These are phyloP conservation scores for Elysia crispata DNA, from an alignment of 2,888 invertebrate genomes.

Conservation along the genomic window DNA sequence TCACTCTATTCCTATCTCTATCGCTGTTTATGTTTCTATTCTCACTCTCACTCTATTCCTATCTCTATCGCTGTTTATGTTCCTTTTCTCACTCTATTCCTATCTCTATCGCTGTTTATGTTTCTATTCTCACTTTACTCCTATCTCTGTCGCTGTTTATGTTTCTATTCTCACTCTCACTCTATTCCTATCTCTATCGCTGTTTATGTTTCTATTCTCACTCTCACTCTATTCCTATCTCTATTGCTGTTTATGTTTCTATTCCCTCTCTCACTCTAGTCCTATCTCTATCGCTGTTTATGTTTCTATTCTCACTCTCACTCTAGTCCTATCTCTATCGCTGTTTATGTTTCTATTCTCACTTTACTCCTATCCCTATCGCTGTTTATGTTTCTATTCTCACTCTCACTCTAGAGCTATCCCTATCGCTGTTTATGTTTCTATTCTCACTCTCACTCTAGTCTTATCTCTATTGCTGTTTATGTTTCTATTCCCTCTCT, in stretches of 20 bases:
- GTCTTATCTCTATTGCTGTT: slow-evolving; percentile 13
- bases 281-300: background rate
- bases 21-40: background rate
- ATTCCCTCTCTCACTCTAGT: too few species aligned
- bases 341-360: background rate
- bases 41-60: too few species aligned
- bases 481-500: too few species aligned
- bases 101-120: slow-evolving; percentile 18
- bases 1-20: slow-evolving; percentile 11
- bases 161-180: slow-evolving; percentile 3
- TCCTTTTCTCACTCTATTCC: too few species aligned
- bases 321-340: background rate
- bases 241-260: too few species aligned
- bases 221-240: too few species aligned
- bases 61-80: too few species aligned
- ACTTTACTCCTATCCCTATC: background rate
- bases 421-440: too few species aligned
- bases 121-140: background rate
- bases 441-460: too few species aligned
- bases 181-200: background rate
- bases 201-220: too few species aligned
- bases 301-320: background rate
- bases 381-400: too few species aligned
- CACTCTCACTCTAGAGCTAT: too few species aligned
- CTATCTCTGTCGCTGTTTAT: background rate